Conservation (phyloP, 2,888 invertebrate genomes). For the Microplitis manilae region DNA sequence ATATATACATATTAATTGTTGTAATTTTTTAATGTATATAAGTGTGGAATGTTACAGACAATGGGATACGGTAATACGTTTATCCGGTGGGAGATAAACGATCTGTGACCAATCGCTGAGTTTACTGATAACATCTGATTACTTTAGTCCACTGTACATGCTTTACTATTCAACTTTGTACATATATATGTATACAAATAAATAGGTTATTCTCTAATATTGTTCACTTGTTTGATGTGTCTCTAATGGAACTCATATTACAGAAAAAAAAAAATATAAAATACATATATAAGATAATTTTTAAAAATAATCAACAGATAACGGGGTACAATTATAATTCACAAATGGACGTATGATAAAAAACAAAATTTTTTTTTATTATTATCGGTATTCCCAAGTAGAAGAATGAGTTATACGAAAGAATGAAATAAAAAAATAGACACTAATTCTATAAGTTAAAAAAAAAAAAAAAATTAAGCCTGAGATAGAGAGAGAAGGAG, state of each 20-base stretch:
- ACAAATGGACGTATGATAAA: neutral
- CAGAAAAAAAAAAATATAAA: neutral
- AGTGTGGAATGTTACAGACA: slow-evolving; percentile 40
- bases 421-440: neutral
- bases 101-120: slow-evolving; percentile 59
- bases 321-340: neutral
- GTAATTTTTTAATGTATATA: neutral
- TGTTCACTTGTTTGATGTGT: neutral
- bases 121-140: slow-evolving; percentile 64
- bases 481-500: slow-evolving; percentile 16
- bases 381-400: neutral
- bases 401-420: neutral
- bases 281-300: neutral
- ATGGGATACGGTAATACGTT: slow-evolving; percentile 55
- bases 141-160: slow-evolving; percentile 53
- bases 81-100: slow-evolving; percentile 59
- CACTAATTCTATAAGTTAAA: slow-evolving; percentile 7
- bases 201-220: slow-evolving; percentile 35
- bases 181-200: slow-evolving; percentile 32
- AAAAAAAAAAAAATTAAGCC: slow-evolving; percentile 4
- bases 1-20: neutral
- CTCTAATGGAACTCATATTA: neutral
- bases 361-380: neutral
- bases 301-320: neutral
- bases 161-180: slow-evolving; percentile 34